A percentile compares a stretch with the other conserved stretches of the same genome.
Conservation (phyloP, 2,888 invertebrate species). For the Ommatoiulus sabulosus region DNA sequence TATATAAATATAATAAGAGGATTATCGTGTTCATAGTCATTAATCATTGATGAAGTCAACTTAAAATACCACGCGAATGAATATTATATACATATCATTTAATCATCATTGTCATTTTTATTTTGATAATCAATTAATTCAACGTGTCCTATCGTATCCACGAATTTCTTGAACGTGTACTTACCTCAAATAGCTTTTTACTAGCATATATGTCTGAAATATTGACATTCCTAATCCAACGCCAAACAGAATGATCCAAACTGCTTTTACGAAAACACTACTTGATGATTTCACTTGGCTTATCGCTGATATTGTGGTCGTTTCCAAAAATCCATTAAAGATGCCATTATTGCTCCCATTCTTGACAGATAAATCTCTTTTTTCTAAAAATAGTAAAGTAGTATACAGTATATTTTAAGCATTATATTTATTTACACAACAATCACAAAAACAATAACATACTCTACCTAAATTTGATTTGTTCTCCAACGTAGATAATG, state of each 20-base stretch:
- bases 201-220: neutral
- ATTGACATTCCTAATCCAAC: neutral
- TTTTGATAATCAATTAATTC: too few relatives aligned
- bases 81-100: too few relatives aligned
- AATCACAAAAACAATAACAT: neutral
- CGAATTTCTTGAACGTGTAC: neutral
- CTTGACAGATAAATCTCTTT: neutral
- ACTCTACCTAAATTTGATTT: neutral
- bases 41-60: too few relatives aligned
- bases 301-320: neutral
- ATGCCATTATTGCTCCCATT: neutral
- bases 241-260: neutral
- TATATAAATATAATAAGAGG: too few relatives aligned
- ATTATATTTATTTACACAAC: neutral
- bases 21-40: too few relatives aligned
- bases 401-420: neutral
- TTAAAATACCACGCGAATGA: too few relatives aligned
- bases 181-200: neutral
- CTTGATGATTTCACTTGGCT: neutral
- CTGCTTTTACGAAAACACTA: neutral
- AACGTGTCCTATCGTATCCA: neutral
- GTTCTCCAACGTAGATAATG: neutral
- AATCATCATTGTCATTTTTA: too few relatives aligned
- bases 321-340: neutral
- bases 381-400: neutral